Evolutionary conservation across 1,140 invertebrate species (phyloP).

Genomic region (Polypedilum vanderplanki): DNA sequence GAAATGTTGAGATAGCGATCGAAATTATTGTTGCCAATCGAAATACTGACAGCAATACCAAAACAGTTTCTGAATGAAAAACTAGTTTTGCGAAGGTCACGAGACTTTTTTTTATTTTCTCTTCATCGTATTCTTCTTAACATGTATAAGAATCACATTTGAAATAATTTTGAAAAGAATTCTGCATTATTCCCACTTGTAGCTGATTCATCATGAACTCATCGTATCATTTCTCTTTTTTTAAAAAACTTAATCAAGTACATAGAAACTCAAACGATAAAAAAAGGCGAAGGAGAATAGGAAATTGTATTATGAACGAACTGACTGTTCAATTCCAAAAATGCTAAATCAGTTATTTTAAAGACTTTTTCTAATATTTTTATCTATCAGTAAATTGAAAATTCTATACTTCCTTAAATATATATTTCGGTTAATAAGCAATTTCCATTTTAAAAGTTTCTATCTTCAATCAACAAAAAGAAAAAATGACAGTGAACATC

Average conservation of each 20-base stretch:
- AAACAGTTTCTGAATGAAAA: not conserved
- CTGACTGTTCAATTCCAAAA: no score
- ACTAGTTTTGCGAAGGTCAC: conserved; percentile 20
- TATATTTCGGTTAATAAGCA: no score
- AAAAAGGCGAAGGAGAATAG: no score
- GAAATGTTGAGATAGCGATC: conserved; percentile 24
- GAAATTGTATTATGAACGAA: no score
- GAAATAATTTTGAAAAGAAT: not conserved
- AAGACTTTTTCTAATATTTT: no score
- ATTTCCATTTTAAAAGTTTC: no score
- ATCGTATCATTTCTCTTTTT: not conserved
- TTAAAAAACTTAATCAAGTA: not conserved
- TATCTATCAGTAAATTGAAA: no score
- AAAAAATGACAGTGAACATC: no score
- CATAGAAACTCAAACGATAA: no score
- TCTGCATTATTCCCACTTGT: not conserved
- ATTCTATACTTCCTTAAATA: no score
- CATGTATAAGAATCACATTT: not conserved
- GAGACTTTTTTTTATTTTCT: not conserved
- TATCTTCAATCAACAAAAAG: no score
- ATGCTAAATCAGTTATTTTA: no score
- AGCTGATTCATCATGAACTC: not conserved
- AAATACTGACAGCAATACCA: conserved; percentile 7
- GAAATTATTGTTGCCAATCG: conserved; percentile 27
- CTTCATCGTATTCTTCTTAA: not conserved